A percentile compares a stretch with the other conserved stretches of the same genome.
phyloP scores from a whole-genome alignment of 2,797 vertebrate species.

The Argentina silus region DNA sequence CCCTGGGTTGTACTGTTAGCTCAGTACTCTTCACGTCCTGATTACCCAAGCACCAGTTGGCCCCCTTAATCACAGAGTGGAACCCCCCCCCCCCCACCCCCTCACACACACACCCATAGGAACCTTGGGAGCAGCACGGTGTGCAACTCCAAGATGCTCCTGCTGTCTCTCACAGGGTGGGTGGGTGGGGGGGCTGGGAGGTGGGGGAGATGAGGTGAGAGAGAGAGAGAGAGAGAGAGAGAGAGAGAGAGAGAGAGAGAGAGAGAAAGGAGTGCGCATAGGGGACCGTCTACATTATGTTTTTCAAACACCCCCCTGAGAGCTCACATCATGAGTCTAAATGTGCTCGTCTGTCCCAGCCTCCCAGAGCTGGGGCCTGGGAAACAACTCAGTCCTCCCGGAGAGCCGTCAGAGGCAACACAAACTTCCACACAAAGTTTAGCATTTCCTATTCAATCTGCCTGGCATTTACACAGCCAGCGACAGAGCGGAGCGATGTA shows the following conservation, averaged over 20 bases:
- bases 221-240: background rate
- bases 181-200: background rate
- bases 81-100: background rate
- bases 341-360: background rate
- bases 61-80: conserved; percentile 9
- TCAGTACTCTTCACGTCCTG: conserved; percentile 14
- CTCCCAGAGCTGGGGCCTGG: background rate
- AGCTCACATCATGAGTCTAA: conserved; percentile 2
- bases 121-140: background rate
- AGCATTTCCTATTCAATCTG: background rate
- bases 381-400: background rate
- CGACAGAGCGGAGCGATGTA: background rate
- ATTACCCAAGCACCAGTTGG: conserved; percentile 7
- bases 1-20: background rate
- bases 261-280: background rate
- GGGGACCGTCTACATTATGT: background rate
- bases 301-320: background rate
- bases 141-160: conserved; percentile 14
- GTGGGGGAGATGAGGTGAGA: background rate
- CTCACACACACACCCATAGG: background rate
- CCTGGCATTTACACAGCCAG: background rate
- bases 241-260: background rate
- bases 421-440: background rate
- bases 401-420: background rate
- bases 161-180: background rate